Evolutionary conservation across 2,113 vertebrate genomes (phyloP).

Genomic region (Halcyon senegalensis): DNA sequence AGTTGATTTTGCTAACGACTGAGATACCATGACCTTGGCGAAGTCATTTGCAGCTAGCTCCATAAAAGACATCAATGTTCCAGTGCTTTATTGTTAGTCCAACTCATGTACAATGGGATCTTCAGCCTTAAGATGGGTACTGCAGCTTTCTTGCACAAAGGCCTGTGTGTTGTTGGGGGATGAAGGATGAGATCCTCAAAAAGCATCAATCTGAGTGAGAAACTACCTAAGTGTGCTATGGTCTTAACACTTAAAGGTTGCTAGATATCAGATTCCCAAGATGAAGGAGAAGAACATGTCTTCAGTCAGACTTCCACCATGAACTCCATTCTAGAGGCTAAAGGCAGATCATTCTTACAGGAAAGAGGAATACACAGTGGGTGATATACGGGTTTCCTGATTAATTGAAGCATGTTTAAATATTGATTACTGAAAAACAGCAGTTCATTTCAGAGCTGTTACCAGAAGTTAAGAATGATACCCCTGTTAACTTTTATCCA

Average conservation of each 20-base stretch:
- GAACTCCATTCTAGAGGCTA: not conserved
- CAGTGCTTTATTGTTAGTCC: not conserved
- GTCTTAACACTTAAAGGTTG: not conserved
- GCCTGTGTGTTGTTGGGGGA: not conserved
- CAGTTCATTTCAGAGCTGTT: not conserved
- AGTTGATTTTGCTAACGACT: not conserved
- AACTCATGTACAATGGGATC: fast-evolving
- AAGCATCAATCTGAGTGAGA: not conserved
- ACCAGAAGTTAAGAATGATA: not conserved
- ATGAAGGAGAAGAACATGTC: not conserved
- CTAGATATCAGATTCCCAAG: not conserved
- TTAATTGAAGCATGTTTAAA: not conserved
- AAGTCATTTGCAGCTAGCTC: not conserved
- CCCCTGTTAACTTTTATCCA: not conserved
- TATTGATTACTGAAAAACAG: not conserved
- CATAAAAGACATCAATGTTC: not conserved
- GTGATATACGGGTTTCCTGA: not conserved
- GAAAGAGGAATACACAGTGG: not conserved
- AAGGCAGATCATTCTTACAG: not conserved
- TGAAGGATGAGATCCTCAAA: not conserved
- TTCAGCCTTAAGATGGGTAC: not conserved
- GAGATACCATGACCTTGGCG: not conserved
- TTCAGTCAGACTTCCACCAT: not conserved
- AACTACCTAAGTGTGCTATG: not conserved
- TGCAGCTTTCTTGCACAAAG: not conserved